phyloP scores from a whole-genome alignment of 2,113 vertebrate genomes.

The Ciconia maguari region DNA sequence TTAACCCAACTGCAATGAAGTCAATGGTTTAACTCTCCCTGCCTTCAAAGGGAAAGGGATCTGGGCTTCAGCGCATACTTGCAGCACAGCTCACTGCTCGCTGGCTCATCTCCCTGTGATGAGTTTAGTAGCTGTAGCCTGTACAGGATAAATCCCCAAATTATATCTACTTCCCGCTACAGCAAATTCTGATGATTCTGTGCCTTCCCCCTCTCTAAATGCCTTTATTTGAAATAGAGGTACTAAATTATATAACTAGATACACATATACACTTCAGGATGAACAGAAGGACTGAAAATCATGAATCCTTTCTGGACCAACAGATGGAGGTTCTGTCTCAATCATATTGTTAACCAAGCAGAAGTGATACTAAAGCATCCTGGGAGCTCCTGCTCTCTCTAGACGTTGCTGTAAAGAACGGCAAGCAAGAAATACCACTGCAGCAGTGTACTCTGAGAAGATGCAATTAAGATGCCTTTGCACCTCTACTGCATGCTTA shows the following conservation, averaged over 20 bases:
- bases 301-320: not conserved
- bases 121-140: not conserved
- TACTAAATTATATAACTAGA: not conserved
- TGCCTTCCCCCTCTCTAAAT: not conserved
- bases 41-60: not conserved
- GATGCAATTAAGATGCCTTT: not conserved
- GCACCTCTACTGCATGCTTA: not conserved
- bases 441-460: not conserved
- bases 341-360: not conserved
- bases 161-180: not conserved
- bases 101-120: not conserved
- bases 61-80: not conserved
- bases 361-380: not conserved
- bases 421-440: not conserved
- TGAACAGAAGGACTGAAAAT: not conserved
- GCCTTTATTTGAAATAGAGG: not conserved
- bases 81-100: not conserved
- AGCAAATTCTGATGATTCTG: not conserved
- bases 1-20: conserved; percentile 10
- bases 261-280: not conserved
- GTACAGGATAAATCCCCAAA: not conserved
- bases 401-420: not conserved
- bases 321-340: not conserved
- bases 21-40: conserved; percentile 6
- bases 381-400: not conserved